Evolutionary conservation across 2,113 vertebrate genomes (phyloP).

Genomic region (Bubalus kerabau): DNA sequence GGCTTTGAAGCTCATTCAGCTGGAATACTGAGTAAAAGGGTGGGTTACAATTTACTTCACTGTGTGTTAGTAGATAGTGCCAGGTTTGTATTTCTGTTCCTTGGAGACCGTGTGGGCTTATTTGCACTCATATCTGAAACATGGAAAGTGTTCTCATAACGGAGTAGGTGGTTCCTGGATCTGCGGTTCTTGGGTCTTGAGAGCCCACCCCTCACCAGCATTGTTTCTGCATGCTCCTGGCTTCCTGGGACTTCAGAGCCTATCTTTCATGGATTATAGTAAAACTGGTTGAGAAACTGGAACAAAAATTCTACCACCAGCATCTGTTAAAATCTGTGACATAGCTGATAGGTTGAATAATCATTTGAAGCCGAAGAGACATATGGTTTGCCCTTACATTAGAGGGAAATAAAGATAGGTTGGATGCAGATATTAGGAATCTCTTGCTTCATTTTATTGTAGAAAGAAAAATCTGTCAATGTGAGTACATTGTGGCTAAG

Average conservation of each 20-base stretch:
- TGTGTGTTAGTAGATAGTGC: neutral
- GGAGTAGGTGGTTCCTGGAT: neutral
- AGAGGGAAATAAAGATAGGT: neutral
- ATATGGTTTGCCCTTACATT: neutral
- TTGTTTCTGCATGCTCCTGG: neutral
- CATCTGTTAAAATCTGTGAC: conserved; percentile 38
- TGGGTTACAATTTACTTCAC: neutral
- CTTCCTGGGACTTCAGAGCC: neutral
- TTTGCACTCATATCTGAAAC: conserved; percentile 11
- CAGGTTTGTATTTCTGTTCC: neutral
- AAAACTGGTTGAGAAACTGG: neutral
- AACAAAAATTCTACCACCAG: conserved; percentile 10
- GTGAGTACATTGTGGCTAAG: neutral
- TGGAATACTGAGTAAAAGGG: conserved; percentile 32
- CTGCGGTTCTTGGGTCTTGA: neutral
- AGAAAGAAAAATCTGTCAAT: conserved; percentile 36
- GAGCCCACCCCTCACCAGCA: neutral
- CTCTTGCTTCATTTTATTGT: neutral
- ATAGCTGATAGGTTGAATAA: conserved; percentile 23
- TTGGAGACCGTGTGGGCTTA: neutral
- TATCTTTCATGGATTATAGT: neutral
- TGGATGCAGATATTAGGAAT: neutral
- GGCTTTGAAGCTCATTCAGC: conserved; percentile 14
- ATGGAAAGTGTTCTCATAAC: neutral
- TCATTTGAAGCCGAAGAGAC: neutral